Percentiles rank a stretch among this genome's conserved stretches.
Evolutionary conservation across 1,140 invertebrate genomes (phyloP).

Genomic region (Orius insidiosus): DNA sequence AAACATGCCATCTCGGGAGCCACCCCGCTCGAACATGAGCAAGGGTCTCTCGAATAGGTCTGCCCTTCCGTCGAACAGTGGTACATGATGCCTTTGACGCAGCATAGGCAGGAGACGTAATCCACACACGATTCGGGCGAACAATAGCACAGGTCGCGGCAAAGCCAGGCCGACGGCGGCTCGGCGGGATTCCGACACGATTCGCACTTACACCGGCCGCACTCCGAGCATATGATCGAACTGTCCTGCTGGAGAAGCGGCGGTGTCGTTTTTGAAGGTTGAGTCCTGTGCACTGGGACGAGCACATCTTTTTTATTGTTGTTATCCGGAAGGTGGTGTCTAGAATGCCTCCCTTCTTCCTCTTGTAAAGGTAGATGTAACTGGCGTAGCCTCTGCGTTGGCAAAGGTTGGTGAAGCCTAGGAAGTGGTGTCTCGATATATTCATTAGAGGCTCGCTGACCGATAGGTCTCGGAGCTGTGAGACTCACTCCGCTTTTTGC

Average conservation of each 20-base stretch:
- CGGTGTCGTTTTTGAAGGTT: slow-evolving; percentile 18
- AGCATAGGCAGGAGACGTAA: slow-evolving; percentile 80
- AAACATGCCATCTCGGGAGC: slow-evolving; percentile 65
- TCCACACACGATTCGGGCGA: slow-evolving; percentile 72
- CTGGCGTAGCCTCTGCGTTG: no score
- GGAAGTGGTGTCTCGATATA: slow-evolving; percentile 67
- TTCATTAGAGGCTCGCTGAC: slow-evolving; percentile 49
- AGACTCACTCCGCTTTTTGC: slow-evolving; percentile 11
- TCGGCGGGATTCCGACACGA: slow-evolving; percentile 67
- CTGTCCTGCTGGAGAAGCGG: slow-evolving; percentile 6
- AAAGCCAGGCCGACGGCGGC: slow-evolving; percentile 73
- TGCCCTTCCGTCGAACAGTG: slow-evolving; percentile 59
- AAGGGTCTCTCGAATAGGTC: slow-evolving; percentile 55
- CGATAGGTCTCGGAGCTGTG: slow-evolving; percentile 9
- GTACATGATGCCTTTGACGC: slow-evolving; percentile 81
- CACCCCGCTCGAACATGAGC: slow-evolving; percentile 57
- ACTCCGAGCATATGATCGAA: slow-evolving; percentile 68
- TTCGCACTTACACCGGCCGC: slow-evolving; percentile 70
- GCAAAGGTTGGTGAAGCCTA: slow-evolving; percentile 6
- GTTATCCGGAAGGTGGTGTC: slow-evolving; percentile 10
- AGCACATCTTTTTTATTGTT: slow-evolving; percentile 19
- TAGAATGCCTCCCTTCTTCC: no score
- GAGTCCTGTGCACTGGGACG: slow-evolving; percentile 19
- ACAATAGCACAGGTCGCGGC: slow-evolving; percentile 67
- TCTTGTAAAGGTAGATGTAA: no score